Evolutionary conservation across 2,888 invertebrate genomes (phyloP).

Genomic region (Orchestes rusci): DNA sequence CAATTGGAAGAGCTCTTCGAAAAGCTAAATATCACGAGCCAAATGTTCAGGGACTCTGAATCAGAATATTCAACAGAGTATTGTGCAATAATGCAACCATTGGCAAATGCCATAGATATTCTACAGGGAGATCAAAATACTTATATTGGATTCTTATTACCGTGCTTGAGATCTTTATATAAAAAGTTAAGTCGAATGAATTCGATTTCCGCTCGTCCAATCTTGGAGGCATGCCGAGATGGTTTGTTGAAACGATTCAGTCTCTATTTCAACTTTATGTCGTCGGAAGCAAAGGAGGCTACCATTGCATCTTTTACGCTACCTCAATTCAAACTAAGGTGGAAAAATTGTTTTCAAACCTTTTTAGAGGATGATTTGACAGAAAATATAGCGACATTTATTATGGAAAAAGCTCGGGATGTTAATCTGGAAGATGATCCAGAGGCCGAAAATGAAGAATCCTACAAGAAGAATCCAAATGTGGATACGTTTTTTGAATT

Average conservation of each 20-base stretch:
- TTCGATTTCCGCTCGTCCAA: not conserved
- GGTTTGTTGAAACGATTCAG: constrained; percentile 3
- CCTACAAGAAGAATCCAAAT: not conserved
- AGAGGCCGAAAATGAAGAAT: not conserved
- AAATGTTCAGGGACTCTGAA: constrained; percentile 3
- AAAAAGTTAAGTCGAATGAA: not conserved
- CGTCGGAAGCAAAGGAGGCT: not conserved
- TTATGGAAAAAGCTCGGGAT: not conserved
- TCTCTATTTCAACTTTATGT: too few relatives aligned
- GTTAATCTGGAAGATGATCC: not conserved
- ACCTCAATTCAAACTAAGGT: constrained; percentile 8
- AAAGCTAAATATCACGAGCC: constrained; percentile 1
- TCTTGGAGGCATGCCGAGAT: not conserved
- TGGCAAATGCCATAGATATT: constrained; percentile 6
- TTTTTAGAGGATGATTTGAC: not conserved
- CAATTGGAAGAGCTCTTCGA: not conserved
- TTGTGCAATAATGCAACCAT: constrained; percentile 7
- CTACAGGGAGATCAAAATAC: constrained; percentile 8
- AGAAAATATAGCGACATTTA: not conserved
- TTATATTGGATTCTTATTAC: constrained; percentile 10
- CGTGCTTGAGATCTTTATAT: constrained; percentile 1
- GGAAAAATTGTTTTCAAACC: not conserved
- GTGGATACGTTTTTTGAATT: not conserved
- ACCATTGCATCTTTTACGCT: constrained; percentile 10
- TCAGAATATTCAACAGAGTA: constrained; percentile 4